These are phyloP conservation scores for Scophthalmus maximus DNA, from an alignment of 2,113 vertebrate genomes.

Conservation along the genomic window DNA sequence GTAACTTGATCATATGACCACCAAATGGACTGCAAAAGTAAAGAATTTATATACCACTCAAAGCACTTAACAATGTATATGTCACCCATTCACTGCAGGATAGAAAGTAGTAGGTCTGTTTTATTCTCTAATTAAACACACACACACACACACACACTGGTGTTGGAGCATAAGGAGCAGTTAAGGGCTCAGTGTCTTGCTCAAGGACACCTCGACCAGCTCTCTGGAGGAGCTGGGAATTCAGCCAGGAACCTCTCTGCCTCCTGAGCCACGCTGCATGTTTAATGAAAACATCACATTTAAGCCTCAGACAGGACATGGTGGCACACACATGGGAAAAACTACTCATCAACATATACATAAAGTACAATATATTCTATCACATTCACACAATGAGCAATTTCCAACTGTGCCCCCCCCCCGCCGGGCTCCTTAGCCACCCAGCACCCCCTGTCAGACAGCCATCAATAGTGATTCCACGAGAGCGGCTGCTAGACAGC, in stretches of 20 bases:
- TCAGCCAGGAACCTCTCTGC: neutral
- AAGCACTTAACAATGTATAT: neutral
- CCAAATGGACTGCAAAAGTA: neutral
- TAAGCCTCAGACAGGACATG: neutral
- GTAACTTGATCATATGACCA: too few relatives aligned
- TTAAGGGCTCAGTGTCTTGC: neutral
- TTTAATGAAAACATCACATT: constrained; percentile 13
- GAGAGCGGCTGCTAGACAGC: constrained; percentile 74
- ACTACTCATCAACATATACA: neutral
- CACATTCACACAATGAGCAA: constrained; percentile 8
- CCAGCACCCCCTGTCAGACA: constrained; percentile 74
- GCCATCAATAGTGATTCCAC: constrained; percentile 87
- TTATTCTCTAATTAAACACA: too few relatives aligned
- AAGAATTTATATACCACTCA: neutral
- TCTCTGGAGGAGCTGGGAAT: neutral
- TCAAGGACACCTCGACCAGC: neutral
- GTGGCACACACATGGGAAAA: neutral
- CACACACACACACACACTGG: neutral
- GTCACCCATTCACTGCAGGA: neutral
- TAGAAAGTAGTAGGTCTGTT: too few relatives aligned
- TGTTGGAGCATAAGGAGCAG: neutral
- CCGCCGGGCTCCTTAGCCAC: constrained; percentile 55
- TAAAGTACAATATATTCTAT: constrained; percentile 7
- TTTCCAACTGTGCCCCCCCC: constrained; percentile 48
- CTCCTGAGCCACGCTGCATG: neutral